These are phyloP conservation scores for Aurelia coerulea DNA, from an alignment of 30 jellyfish, hydroid and myxozoan genomes.

Conservation along the genomic window DNA sequence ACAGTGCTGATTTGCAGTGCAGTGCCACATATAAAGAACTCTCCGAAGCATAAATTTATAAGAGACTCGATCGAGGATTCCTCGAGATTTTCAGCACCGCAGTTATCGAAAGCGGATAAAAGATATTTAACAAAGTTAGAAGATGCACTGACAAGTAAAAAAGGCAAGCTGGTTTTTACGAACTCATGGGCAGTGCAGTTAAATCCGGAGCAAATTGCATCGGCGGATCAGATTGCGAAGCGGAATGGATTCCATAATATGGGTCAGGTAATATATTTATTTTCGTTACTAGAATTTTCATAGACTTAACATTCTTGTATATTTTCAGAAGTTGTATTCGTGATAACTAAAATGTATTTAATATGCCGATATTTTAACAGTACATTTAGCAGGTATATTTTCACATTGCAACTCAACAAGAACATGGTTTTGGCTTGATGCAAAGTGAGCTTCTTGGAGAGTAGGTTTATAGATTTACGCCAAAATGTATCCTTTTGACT, in stretches of 20 bases:
- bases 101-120: slow-evolving; percentile 78
- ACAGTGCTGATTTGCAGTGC: slow-evolving; percentile 19
- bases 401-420: too few relatives aligned
- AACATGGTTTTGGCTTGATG: too few relatives aligned
- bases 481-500: too few relatives aligned
- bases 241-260: slow-evolving; percentile 93
- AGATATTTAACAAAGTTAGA: slow-evolving; percentile 83
- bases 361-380: too few relatives aligned
- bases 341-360: too few relatives aligned
- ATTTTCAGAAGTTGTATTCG: too few relatives aligned
- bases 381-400: too few relatives aligned
- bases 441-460: too few relatives aligned
- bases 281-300: background rate
- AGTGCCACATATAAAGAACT: slow-evolving; percentile 7
- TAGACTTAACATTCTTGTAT: too few relatives aligned
- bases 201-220: slow-evolving; percentile 98
- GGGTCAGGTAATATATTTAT: slow-evolving; percentile 84
- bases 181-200: slow-evolving; percentile 99
- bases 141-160: slow-evolving; percentile 90
- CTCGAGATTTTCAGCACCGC: slow-evolving; percentile 91
- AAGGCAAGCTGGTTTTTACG: slow-evolving; percentile 79
- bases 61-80: slow-evolving; percentile 15
- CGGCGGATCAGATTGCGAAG: slow-evolving; percentile 94
- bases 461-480: too few relatives aligned
- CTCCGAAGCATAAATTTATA: background rate